Conservation (phyloP, 2,888 invertebrate genomes). For the Machimus atricapillus region DNA sequence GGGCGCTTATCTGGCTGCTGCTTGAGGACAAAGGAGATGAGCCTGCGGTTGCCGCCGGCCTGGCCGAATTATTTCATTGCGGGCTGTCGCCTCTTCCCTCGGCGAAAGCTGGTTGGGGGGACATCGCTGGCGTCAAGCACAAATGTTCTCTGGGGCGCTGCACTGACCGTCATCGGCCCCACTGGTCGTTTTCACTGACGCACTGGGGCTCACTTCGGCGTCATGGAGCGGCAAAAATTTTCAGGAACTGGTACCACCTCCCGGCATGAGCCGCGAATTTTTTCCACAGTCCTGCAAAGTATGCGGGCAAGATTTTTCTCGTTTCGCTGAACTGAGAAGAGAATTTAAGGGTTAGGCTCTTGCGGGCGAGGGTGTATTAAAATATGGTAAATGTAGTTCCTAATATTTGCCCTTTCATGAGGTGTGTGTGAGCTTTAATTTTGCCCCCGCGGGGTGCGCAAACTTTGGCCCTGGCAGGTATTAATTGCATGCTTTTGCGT, state of each 20-base stretch:
- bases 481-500: background rate
- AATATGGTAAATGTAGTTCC: background rate
- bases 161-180: conserved; percentile 9
- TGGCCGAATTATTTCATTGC: conserved; percentile 18
- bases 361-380: background rate
- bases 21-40: background rate
- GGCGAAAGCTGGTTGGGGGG: background rate
- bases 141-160: background rate
- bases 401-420: background rate
- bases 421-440: background rate
- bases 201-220: background rate
- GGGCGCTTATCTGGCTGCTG: background rate
- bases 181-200: background rate
- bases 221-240: background rate
- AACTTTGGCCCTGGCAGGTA: background rate
- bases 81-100: background rate
- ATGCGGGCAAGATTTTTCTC: background rate
- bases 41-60: background rate
- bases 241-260: background rate
- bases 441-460: background rate
- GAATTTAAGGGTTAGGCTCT: background rate
- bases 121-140: background rate
- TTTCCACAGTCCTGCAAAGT: background rate
- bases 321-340: background rate
- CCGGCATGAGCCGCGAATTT: background rate